These are phyloP conservation scores for Diaphora mendica DNA, from an alignment of 2,888 invertebrate genomes.

Conservation along the genomic window DNA sequence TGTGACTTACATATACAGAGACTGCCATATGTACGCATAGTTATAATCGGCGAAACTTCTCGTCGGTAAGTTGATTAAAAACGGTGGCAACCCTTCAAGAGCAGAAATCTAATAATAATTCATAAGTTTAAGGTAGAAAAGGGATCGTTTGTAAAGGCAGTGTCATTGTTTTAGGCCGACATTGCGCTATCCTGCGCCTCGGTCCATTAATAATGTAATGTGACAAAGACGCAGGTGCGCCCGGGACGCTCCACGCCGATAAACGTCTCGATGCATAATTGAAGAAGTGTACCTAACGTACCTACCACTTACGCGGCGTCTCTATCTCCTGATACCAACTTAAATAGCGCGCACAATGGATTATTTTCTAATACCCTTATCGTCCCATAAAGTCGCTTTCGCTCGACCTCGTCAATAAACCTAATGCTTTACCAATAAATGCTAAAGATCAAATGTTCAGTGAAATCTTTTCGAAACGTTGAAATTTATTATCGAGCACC, in stretches of 20 bases:
- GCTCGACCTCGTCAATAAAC: conserved; percentile 31
- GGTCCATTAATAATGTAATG: conserved; percentile 82
- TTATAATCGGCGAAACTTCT: conserved; percentile 30
- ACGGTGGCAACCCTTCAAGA: conserved; percentile 43
- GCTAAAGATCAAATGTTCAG: conserved; percentile 35
- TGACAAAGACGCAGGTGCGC: conserved; percentile 82
- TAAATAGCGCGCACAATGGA: conserved; percentile 62
- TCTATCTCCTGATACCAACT: conserved; percentile 60
- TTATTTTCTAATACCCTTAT: conserved; percentile 57
- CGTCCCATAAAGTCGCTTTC: conserved; percentile 25
- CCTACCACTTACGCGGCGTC: conserved; percentile 64
- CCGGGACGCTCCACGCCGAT: conserved; percentile 62
- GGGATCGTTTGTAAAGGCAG: conserved; percentile 61
- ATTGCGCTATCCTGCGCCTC: conserved; percentile 47
- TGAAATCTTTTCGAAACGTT: conserved; percentile 39
- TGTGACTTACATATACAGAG: not conserved
- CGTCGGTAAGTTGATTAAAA: conserved; percentile 43
- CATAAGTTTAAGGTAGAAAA: conserved; percentile 59
- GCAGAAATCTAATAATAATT: conserved; percentile 54
- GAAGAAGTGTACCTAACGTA: conserved; percentile 73
- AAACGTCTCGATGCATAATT: conserved; percentile 84
- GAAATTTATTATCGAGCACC: conserved; percentile 38
- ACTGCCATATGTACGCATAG: conserved; percentile 19
- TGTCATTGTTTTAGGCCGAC: conserved; percentile 61
- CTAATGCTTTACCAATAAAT: conserved; percentile 35